phyloP scores from a whole-genome alignment of 2,113 vertebrate genomes.

The Myiagra hebetior region DNA sequence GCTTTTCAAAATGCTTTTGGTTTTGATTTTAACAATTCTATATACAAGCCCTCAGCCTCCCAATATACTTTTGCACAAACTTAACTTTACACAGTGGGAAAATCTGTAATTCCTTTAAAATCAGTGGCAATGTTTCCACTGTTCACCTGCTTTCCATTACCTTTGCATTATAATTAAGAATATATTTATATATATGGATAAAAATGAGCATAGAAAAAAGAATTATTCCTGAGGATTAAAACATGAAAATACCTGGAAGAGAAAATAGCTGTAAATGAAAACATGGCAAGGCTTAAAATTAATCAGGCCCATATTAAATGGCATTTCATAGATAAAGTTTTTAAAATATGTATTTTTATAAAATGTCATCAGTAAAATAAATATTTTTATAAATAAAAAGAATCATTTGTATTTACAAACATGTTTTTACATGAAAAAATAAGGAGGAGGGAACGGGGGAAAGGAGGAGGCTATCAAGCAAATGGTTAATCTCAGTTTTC shows the following conservation, averaged over 20 bases:
- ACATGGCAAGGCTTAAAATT: neutral
- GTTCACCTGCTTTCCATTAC: neutral
- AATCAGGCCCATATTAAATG: neutral
- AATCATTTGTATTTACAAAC: accelerated
- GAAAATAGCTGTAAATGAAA: neutral
- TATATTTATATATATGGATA: neutral
- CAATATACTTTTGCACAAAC: neutral
- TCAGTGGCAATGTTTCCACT: neutral
- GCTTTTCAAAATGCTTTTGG: neutral
- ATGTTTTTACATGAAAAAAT: neutral
- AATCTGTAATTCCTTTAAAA: neutral
- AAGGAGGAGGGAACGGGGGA: neutral
- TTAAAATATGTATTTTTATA: neutral
- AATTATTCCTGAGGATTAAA: neutral
- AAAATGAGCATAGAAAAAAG: neutral
- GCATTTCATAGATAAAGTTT: neutral
- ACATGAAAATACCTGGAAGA: neutral
- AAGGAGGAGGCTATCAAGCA: neutral
- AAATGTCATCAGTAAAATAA: neutral
- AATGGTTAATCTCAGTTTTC: neutral
- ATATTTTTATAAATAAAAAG: neutral
- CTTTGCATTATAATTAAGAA: neutral
- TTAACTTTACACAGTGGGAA: neutral
- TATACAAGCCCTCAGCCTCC: neutral
- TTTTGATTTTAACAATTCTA: neutral